phyloP scores from a whole-genome alignment of 2,797 vertebrate genomes.

The Amblyopsis hoosieri region DNA sequence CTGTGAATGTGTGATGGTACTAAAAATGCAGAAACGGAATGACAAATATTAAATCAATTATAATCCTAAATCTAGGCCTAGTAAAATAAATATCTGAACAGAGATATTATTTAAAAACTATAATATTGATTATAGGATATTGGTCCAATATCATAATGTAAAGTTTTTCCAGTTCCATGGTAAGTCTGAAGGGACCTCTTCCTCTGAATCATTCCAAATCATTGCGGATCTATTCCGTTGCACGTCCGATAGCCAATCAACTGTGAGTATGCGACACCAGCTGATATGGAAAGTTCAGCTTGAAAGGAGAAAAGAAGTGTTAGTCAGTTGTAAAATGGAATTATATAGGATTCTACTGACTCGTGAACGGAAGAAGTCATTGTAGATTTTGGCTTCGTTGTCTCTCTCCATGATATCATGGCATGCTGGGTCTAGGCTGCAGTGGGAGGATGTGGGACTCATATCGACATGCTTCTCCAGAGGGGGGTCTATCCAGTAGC shows the following conservation, averaged over 20 bases:
- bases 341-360: constrained; percentile 51
- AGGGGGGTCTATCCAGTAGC: constrained; percentile 82
- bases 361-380: constrained; percentile 72
- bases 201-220: no score
- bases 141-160: no score
- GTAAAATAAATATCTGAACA: background rate
- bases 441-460: constrained; percentile 69
- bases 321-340: background rate
- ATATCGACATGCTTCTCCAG: constrained; percentile 64
- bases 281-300: no score
- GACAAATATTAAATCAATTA: background rate
- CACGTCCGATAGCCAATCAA: background rate
- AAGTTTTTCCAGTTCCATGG: no score
- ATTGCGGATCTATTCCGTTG: background rate
- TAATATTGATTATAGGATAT: no score
- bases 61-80: no score
- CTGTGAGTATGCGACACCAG: background rate
- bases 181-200: no score
- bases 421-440: constrained; percentile 54
- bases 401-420: constrained; percentile 83
- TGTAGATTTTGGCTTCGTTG: constrained; percentile 76
- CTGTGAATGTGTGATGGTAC: constrained; percentile 82
- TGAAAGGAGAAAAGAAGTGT: background rate
- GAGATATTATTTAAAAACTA: no score
- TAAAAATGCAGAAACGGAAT: constrained; percentile 32